phyloP scores from a whole-genome alignment of 2,113 vertebrate genomes.

The Tragelaphus scriptus region DNA sequence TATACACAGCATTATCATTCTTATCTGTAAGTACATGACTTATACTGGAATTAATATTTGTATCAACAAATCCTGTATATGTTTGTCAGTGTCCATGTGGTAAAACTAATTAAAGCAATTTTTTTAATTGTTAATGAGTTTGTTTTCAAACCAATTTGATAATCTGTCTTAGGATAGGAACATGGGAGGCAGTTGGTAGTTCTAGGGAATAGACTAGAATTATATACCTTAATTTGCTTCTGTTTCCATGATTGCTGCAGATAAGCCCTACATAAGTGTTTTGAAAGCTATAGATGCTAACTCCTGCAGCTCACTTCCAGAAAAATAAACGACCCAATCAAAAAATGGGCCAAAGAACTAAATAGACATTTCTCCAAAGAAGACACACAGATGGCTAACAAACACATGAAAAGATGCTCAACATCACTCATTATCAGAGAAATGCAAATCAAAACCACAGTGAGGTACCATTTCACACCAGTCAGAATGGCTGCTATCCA shows the following conservation, averaged over 20 bases:
- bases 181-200: rapidly evolving
- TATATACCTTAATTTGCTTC: background rate
- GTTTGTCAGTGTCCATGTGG: background rate
- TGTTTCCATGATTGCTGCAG: background rate
- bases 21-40: background rate
- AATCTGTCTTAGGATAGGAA: background rate
- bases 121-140: background rate
- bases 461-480: no score
- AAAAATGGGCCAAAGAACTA: no score
- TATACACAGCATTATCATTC: background rate
- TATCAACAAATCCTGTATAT: background rate
- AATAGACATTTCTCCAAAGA: no score
- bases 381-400: no score
- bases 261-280: background rate
- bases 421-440: no score
- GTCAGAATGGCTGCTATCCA: no score
- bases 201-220: background rate
- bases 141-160: background rate
- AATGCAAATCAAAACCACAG: no score
- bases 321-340: no score
- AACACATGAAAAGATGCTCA: no score
- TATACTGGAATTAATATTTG: background rate
- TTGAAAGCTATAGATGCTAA: background rate
- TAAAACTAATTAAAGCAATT: background rate
- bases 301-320: no score